phyloP scores from a whole-genome alignment of 2,113 vertebrate species.

The Nipponia nippon region DNA sequence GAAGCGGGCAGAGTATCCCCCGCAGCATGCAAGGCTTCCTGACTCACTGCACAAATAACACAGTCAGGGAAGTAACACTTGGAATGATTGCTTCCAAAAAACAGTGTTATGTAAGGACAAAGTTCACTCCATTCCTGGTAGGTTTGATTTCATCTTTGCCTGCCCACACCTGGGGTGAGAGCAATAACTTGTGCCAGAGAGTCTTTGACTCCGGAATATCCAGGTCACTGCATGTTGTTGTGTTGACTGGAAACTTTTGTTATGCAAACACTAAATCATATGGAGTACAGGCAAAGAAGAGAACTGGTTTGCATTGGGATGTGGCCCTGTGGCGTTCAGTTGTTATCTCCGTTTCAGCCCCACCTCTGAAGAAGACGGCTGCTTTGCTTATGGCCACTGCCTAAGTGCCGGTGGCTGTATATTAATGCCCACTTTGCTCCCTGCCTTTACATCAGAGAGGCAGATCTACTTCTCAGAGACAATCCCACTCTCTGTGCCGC shows the following conservation, averaged over 20 bases:
- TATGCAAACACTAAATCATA: neutral
- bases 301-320: neutral
- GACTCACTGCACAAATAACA: neutral
- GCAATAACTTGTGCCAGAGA: neutral
- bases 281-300: neutral
- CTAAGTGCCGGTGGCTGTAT: neutral
- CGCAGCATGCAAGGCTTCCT: neutral
- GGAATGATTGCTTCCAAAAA: neutral
- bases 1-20: neutral
- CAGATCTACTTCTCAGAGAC: neutral
- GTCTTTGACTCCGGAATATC: neutral
- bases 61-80: neutral
- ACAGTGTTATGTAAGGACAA: neutral
- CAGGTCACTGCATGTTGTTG: neutral
- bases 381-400: neutral
- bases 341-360: neutral
- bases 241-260: neutral
- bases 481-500: rapidly evolving
- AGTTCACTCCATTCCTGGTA: neutral
- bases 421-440: neutral
- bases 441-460: neutral
- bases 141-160: neutral
- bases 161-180: neutral
- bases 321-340: neutral
- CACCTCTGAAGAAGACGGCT: neutral